Base-by-base conservation (phyloP, 2,888 invertebrate species). In the Melipona beecheii region DNA sequence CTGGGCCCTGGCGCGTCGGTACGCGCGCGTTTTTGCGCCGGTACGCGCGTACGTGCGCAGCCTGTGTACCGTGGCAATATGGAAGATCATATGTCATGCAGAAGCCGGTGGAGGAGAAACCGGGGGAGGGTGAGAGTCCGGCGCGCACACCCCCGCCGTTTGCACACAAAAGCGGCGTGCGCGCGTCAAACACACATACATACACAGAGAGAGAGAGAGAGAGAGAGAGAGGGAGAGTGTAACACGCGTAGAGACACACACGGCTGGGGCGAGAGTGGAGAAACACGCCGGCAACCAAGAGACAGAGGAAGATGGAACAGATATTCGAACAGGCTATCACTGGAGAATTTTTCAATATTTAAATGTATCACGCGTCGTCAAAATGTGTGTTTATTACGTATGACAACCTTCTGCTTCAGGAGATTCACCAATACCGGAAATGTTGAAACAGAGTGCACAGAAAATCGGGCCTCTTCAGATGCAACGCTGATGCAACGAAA, bases 61-160 rank as follows among this genome's bases (percentile, higher is more conserved):
- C 78, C 80, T 89, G 85, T 87, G 83, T 87, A 82, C 90, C 90
- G 81, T 88, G 89, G 93, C 94, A 94, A 94, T 94, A 94, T 94
- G 93, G 93, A 91, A 93, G 94, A 94, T 94, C 94, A 94, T 94
- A 94, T 93, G 94, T 94, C 94, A 94, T 94, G 92, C 88, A 80
- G 86, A 74, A 83, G 79, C 84, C 83, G 69, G 75, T 43, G 83
- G 85, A 77, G 83, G 75, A 74, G 77, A 68, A 68, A 56, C 60
- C 9, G 65, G 56, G 54, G 24, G 78, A 70, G 74, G 81, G 80
- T 77, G 74, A 75, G 74, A 75, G 64, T 56, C 54, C 76, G 78
- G 15, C 81, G 82, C 82, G 81, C 81, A 82, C 83, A 78, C 84
- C 86, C 87, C 60, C 76, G 68, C 9, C 87, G 86, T 87, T 86